Evolutionary conservation across 2,113 vertebrate species (phyloP).

Genomic region (Haemorhous mexicanus): DNA sequence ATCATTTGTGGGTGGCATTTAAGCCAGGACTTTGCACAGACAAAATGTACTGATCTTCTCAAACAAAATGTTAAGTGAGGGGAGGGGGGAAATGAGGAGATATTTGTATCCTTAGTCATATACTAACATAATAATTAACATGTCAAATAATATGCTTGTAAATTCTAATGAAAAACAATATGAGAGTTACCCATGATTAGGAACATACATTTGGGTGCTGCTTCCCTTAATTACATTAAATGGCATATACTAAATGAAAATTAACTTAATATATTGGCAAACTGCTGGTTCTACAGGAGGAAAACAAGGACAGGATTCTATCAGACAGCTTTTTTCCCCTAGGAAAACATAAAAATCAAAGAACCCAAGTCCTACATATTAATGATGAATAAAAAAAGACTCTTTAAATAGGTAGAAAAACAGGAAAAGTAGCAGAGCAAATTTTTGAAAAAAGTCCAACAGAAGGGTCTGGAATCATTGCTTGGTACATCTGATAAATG

Average conservation of each 20-base stretch:
- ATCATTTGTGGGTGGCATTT: constrained; percentile 58
- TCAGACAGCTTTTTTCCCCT: not conserved
- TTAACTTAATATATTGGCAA: not conserved
- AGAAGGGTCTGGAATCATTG: not conserved
- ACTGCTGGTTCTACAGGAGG: not conserved
- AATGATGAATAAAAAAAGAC: not conserved
- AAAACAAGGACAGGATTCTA: not conserved
- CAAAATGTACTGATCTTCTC: constrained; percentile 37
- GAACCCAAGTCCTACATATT: not conserved
- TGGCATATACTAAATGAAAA: not conserved
- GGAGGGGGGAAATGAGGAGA: not conserved
- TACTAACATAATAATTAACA: not conserved
- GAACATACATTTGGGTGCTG: not conserved
- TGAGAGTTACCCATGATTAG: not conserved
- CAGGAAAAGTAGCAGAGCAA: not conserved
- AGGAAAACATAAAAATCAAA: not conserved
- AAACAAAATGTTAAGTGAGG: not conserved
- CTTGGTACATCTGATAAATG: not conserved
- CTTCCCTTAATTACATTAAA: not conserved
- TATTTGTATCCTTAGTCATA: constrained; percentile 31
- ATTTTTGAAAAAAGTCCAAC: not conserved
- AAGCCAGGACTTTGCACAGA: constrained; percentile 53
- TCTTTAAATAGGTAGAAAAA: not conserved
- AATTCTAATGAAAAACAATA: not conserved
- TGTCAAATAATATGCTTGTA: not conserved